phyloP scores from a whole-genome alignment of 2,888 invertebrate species.

The Pantelozetes paolii region DNA sequence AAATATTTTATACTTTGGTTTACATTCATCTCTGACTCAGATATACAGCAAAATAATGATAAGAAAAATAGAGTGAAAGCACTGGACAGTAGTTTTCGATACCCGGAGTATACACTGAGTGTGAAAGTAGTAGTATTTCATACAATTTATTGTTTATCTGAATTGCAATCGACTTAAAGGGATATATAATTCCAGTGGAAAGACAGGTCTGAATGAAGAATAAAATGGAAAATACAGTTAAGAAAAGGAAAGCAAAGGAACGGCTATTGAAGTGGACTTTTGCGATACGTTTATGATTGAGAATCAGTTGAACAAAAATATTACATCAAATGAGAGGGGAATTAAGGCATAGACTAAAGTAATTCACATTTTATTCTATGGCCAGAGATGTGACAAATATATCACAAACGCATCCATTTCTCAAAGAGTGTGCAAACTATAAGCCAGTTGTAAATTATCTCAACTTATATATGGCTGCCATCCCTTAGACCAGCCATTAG shows the following conservation, averaged over 20 bases:
- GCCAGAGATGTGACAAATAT: neutral
- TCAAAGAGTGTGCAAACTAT: neutral
- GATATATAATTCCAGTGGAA: slow-evolving; percentile 5
- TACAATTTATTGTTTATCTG: slow-evolving; percentile 29
- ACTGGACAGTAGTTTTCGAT: neutral
- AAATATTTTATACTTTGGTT: neutral
- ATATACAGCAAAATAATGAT: neutral
- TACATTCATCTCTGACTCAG: no score
- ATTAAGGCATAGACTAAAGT: neutral
- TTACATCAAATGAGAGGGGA: neutral
- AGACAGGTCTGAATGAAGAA: neutral
- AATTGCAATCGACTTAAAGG: slow-evolving; percentile 13
- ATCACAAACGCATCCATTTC: neutral
- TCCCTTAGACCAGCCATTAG: neutral
- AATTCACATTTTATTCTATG: neutral
- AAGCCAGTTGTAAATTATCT: neutral
- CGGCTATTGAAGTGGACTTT: slow-evolving; percentile 2
- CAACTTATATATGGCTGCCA: neutral
- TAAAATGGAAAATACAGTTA: neutral
- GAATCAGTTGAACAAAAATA: neutral
- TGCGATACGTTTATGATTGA: slow-evolving; percentile 10
- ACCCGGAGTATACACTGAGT: neutral
- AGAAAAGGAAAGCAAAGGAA: neutral
- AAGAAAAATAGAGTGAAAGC: neutral
- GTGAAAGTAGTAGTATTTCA: neutral